Evolutionary conservation across 2,888 invertebrate species (phyloP), one percentile per base, ranked within the genome.

Genomic region (Caprella mutica): DNA sequence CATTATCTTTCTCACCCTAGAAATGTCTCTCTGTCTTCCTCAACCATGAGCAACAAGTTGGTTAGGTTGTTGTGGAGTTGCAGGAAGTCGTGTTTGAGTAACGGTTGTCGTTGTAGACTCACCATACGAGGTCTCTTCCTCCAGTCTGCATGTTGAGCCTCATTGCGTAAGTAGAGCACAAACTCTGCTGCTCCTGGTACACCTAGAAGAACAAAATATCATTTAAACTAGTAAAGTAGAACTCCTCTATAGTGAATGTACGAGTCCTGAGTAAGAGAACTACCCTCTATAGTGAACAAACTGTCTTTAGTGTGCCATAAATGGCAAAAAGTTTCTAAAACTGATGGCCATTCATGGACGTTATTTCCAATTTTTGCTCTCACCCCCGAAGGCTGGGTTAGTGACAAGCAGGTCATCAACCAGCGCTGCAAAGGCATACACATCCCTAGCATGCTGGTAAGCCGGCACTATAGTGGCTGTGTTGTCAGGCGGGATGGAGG

Each of bases 81-180:
- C 61, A 91, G 82, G 71, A 91, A 90, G 68, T 88, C 86, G 70
- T 89, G 87, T 68, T 84, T 86, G 70, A 86, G 90, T 72, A 86
- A 86, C 44, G 80, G 80, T 73, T 89, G 86, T 52, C 79, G 73
- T 2, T 86, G 73, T 29, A 86, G 74, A 23, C 79, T 77, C 6
- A 79, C 77, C 30, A 90, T 75, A 62, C 78, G 79, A 3, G 86
- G 85, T 55, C 89, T 78, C 66, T 79, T 73, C 35, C 75, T 72
- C 8, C 82, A 77, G 67, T 83, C 81, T 53, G 76, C 70, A 69
- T 83, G 81, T 69, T 86, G 81, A 55, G 89, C 74, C 67, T 79
- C 78, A 51, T 79, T 79, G 68, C 77, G 79, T 69, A 88, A 86
- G 66, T 82, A 79, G 51, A 81, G 79, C 62, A 79, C 78, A 69